These are phyloP conservation scores for Octodon degus DNA, from an alignment of 2,113 vertebrate genomes.

Conservation along the genomic window DNA sequence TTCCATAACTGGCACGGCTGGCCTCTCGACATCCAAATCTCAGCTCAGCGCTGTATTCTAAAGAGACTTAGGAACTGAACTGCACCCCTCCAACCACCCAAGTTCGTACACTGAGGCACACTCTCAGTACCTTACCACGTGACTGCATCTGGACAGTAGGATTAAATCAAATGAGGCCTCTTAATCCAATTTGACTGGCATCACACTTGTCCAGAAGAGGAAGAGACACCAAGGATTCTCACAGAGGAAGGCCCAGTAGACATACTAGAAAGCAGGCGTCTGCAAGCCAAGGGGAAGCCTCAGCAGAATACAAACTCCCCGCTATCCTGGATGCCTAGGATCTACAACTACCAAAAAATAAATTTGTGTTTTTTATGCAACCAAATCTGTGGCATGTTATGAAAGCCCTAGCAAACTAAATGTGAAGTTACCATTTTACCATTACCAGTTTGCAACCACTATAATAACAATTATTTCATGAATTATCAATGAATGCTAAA, in stretches of 20 bases:
- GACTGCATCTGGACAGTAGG: not conserved
- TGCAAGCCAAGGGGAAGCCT: not conserved
- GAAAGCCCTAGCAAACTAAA: not conserved
- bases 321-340: not conserved
- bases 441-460: not conserved
- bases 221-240: not conserved
- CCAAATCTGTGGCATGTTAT: not conserved
- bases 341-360: not conserved
- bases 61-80: not conserved
- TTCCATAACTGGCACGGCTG: not conserved
- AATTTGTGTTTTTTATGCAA: not conserved
- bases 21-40: not conserved
- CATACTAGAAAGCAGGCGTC: not conserved
- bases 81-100: not conserved
- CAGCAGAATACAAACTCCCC: not conserved
- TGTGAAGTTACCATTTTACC: not conserved
- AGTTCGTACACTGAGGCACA: not conserved
- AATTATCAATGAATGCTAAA: constrained; percentile 12
- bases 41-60: not conserved
- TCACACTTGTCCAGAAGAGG: not conserved
- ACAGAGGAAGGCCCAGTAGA: not conserved
- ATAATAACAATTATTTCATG: not conserved
- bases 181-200: not conserved
- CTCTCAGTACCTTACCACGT: not conserved
- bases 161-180: not conserved